Conservation (phyloP, 2,888 invertebrate genomes). For the Aphelenchoides bicaudatus region DNA sequence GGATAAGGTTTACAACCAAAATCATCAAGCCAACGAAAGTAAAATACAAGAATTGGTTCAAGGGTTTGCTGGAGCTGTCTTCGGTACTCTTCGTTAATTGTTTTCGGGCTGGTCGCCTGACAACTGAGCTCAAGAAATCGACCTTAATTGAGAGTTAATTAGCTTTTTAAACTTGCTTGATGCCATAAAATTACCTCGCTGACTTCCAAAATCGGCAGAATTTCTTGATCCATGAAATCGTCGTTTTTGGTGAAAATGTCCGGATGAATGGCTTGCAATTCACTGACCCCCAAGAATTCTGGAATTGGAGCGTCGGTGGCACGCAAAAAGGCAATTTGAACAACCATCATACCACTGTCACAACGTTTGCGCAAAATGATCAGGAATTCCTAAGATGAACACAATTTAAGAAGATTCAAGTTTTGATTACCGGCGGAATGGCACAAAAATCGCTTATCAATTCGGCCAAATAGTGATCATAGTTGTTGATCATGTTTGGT, state of each 20-base stretch:
- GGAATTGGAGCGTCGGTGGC: background rate
- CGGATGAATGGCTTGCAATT: constrained; percentile 4
- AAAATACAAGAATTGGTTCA: background rate
- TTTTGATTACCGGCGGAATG: too few species aligned
- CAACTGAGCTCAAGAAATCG: background rate
- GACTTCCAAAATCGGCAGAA: background rate
- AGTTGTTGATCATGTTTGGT: background rate
- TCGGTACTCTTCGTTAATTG: background rate
- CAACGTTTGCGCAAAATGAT: constrained; percentile 6
- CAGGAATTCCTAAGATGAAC: constrained; percentile 3
- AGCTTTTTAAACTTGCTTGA: background rate
- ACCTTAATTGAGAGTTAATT: constrained; percentile 2
- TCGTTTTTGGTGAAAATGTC: background rate
- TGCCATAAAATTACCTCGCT: background rate
- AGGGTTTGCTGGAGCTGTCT: background rate
- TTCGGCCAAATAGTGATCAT: constrained; percentile 6
- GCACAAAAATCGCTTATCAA: background rate
- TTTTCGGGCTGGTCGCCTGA: background rate
- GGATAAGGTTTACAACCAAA: too few species aligned
- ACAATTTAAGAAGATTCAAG: too few species aligned
- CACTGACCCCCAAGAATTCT: background rate
- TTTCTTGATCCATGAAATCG: background rate
- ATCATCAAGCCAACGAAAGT: background rate
- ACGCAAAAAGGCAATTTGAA: background rate
- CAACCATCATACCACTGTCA: background rate